Evolutionary conservation across 2,888 invertebrate genomes (phyloP), one percentile per base, ranked within the genome.

Genomic region (Melanostoma mellinum): DNA sequence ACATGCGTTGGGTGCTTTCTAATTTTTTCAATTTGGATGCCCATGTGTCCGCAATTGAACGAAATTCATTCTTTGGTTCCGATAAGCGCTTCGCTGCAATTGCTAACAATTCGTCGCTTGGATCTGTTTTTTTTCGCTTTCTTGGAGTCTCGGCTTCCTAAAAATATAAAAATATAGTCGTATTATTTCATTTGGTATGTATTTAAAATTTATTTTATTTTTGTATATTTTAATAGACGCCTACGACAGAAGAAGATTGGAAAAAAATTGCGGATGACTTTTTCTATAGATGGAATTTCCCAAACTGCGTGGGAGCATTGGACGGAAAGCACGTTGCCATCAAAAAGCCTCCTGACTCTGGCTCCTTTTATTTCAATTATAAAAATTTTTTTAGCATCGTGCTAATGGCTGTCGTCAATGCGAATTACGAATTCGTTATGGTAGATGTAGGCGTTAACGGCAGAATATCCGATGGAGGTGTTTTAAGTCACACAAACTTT

Each of bases 21-120:
- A 92, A 90, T 85, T 89, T 90, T 72, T 90, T 88, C n/a, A 92
- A 87, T 87, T 92, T 91, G 3, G 90, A 89, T 8, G 92, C 91
- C 80, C 92, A 92, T 74, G 90, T 90, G 71, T 88, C 87, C 33
- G 91, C 91, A 73, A 92, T 89, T 9, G 90, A 90, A 73, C 91
- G 91, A 60, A 89, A 91, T 52, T 92, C 91, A 72, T 90, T 90
- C 85, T 89, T 89, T 4, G 63, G 46, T 10, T 56, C n/a, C 44
- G 69, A 10, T 6, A 58, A 8, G 32, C 56, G 56, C 42, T 42
- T 56, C 33, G 40, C n/a, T 36, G 76, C 56, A 33, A 63, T 32
- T 6, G 61, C 33, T 35, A 71, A 50, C 20, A 77, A 33, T 42
- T 55, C 61, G n/a, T 79, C 36, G n/a, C 30, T 20, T 40, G 56